phyloP scores from a whole-genome alignment of 35 echinoderm and acorn worm species.

The Eucidaris tribuloides region DNA sequence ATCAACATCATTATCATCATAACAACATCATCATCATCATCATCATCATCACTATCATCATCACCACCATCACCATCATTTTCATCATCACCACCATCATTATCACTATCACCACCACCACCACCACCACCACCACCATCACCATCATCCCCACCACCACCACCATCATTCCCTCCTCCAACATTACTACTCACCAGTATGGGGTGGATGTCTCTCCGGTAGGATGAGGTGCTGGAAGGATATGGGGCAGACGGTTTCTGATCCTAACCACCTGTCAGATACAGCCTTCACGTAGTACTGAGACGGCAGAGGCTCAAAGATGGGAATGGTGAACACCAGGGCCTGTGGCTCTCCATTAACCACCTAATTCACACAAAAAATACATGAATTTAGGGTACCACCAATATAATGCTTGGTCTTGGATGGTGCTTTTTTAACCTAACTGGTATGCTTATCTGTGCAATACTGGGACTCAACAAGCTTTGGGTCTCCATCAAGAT shows the following conservation, averaged over 20 bases:
- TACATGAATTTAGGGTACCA: too few species aligned
- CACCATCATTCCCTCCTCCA: too few species aligned
- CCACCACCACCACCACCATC: not conserved
- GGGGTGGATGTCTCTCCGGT: slow-evolving; percentile 90
- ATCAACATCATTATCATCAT: not conserved
- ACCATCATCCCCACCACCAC: not conserved
- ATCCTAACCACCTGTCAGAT: slow-evolving; percentile 87
- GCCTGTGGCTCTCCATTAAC: slow-evolving; percentile 47
- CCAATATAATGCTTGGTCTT: too few species aligned
- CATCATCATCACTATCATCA: not conserved
- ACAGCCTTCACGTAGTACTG: slow-evolving; percentile 96
- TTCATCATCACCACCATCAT: not conserved
- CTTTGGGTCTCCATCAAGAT: too few species aligned
- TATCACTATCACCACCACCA: not conserved
- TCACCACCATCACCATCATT: not conserved
- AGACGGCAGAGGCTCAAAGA: slow-evolving; percentile 93
- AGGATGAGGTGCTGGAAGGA: slow-evolving; percentile 97
- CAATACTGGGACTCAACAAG: too few species aligned
- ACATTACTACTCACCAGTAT: slow-evolving; percentile 69
- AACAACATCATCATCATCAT: not conserved
- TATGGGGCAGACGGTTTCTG: slow-evolving; percentile 68
- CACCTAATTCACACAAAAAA: slow-evolving; percentile 43
- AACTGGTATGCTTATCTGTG: too few species aligned
- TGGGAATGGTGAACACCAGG: slow-evolving; percentile 98
- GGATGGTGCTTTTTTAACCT: too few species aligned